Conservation (phyloP, 2,113 vertebrate species). For the Entomyzon cyanotis region DNA sequence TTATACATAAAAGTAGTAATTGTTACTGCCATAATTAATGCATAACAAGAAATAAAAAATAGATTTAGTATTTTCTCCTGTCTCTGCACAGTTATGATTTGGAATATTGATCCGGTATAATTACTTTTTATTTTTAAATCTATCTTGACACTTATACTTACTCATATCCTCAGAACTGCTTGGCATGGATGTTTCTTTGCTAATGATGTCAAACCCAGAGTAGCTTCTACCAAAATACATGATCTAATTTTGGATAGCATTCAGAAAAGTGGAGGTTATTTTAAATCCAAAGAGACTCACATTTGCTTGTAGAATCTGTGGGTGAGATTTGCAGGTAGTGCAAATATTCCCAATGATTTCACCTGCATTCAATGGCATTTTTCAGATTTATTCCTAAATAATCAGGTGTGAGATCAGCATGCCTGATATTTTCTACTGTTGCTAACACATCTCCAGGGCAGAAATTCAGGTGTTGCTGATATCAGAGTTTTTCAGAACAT, state of each 20-base stretch:
- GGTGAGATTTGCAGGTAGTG: neutral
- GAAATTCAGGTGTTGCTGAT: neutral
- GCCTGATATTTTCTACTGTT: neutral
- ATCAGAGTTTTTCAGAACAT: neutral
- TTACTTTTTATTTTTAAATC: slow-evolving; percentile 20
- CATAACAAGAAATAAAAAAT: neutral
- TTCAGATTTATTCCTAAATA: neutral
- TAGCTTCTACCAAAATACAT: neutral
- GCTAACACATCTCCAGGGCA: neutral
- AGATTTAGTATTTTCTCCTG: neutral
- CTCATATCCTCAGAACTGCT: neutral
- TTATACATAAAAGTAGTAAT: neutral
- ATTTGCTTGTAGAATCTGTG: neutral
- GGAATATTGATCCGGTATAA: neutral
- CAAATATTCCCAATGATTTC: neutral
- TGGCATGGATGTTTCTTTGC: neutral
- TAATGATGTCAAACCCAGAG: neutral
- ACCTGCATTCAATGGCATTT: neutral
- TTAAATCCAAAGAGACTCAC: neutral
- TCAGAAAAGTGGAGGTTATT: neutral
- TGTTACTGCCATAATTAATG: neutral
- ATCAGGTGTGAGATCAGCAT: neutral
- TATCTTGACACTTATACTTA: neutral
- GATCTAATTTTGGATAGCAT: neutral
- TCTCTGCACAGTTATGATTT: neutral